Evolutionary conservation across 2,113 vertebrate genomes (phyloP).

Genomic region (Pelusios castaneus): DNA sequence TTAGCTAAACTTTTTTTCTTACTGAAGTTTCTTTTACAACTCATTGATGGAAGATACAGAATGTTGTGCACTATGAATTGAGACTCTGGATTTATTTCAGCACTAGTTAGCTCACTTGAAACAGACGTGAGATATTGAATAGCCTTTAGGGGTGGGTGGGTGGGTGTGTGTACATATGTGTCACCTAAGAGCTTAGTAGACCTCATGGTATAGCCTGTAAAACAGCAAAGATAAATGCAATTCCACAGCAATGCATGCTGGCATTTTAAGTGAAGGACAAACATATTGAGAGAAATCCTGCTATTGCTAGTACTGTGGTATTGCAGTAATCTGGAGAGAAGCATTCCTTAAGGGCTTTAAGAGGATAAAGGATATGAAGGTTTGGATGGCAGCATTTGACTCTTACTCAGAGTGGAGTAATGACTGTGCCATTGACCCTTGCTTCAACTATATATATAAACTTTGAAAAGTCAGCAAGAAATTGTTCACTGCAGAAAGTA

Average conservation of each 20-base stretch:
- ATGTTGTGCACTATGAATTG: background rate
- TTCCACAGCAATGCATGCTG: background rate
- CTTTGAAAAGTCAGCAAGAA: constrained; percentile 13
- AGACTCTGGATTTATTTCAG: background rate
- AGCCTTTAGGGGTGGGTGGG: background rate
- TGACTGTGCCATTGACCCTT: background rate
- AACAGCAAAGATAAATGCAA: background rate
- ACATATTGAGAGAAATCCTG: background rate
- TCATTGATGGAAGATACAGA: background rate
- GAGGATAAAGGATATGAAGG: background rate
- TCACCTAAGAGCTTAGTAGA: background rate
- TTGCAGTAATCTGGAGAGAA: background rate
- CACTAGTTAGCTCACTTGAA: background rate
- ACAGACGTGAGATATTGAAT: background rate
- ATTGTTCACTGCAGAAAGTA: constrained; percentile 52
- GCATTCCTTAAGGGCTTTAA: background rate
- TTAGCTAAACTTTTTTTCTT: background rate
- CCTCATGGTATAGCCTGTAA: background rate
- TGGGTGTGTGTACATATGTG: no score
- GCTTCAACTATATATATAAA: constrained; percentile 1
- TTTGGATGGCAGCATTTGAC: background rate
- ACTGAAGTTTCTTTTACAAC: background rate
- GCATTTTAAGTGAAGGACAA: background rate
- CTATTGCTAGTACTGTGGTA: background rate
- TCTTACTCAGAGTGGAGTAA: background rate